Conservation (phyloP, 2,888 invertebrate species). For the Sarcophaga subvicina region DNA sequence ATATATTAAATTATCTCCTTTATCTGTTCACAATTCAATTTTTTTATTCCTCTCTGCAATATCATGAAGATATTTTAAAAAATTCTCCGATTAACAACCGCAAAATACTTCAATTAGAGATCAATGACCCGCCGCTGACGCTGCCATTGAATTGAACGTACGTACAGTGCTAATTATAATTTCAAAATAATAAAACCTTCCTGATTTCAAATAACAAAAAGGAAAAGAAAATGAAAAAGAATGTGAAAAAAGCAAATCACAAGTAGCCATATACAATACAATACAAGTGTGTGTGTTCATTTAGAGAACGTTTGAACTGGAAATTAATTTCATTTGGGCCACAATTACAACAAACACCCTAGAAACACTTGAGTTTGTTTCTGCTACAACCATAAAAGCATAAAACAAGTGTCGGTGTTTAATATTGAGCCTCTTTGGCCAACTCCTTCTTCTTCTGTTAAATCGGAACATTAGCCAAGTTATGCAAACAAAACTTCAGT, state of each 20-base stretch:
- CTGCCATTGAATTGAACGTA: not conserved
- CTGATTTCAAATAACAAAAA: not conserved
- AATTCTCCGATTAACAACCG: too few species aligned
- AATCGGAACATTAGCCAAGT: not conserved
- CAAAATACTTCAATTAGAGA: not conserved
- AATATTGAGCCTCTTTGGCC: not conserved
- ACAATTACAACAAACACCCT: not conserved
- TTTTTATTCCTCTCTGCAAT: rapidly evolving
- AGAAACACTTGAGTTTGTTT: not conserved
- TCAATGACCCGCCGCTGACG: not conserved
- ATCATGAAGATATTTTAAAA: too few species aligned
- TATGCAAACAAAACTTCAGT: constrained; percentile 14
- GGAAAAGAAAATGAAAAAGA: too few species aligned
- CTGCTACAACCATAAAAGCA: too few species aligned
- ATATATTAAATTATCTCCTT: too few species aligned
- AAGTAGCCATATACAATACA: not conserved
- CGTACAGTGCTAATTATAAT: not conserved
- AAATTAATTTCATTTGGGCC: not conserved
- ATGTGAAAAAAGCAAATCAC: not conserved
- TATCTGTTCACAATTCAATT: too few species aligned
- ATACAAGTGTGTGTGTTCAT: not conserved
- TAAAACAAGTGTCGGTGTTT: not conserved
- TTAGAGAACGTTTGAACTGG: not conserved
- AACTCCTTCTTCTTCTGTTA: not conserved
- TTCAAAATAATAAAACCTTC: not conserved